A percentile compares a stretch with the other conserved stretches of the same genome.
These are phyloP conservation scores for Nineta flava DNA, from an alignment of 2,888 invertebrate species.

Conservation along the genomic window DNA sequence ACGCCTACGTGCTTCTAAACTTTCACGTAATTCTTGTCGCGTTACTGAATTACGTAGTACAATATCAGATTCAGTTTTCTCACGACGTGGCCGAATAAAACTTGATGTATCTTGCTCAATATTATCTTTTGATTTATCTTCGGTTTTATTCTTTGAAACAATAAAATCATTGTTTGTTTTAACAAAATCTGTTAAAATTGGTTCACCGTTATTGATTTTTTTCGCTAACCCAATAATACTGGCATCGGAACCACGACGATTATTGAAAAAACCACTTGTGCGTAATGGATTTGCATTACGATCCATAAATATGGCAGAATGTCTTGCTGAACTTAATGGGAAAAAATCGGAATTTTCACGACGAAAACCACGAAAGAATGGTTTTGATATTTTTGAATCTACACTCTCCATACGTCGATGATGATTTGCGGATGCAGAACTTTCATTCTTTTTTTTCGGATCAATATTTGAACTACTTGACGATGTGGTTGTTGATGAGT, in stretches of 20 bases:
- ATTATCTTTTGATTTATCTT: slow-evolving; percentile 20
- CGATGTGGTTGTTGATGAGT: slow-evolving; percentile 11
- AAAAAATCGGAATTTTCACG: slow-evolving; percentile 76
- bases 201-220: slow-evolving; percentile 44
- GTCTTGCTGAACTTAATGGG: slow-evolving; percentile 53
- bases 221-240: slow-evolving; percentile 27
- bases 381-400: slow-evolving; percentile 52
- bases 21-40: slow-evolving; percentile 31
- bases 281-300: slow-evolving; percentile 35
- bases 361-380: slow-evolving; percentile 63
- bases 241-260: slow-evolving; percentile 39
- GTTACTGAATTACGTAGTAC: slow-evolving; percentile 48
- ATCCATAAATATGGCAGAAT: slow-evolving; percentile 50
- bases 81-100: slow-evolving; percentile 54
- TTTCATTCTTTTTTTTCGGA: slow-evolving; percentile 11
- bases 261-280: slow-evolving; percentile 55
- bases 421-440: slow-evolving; percentile 16
- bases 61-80: slow-evolving; percentile 82
- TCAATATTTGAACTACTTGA: slow-evolving; percentile 12
- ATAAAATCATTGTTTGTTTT: slow-evolving; percentile 36
- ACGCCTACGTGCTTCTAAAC: slow-evolving; percentile 29
- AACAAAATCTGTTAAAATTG: slow-evolving; percentile 52
- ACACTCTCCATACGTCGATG: slow-evolving; percentile 57
- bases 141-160: slow-evolving; percentile 28
- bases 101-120: slow-evolving; percentile 21